phyloP scores from a whole-genome alignment of 2,797 vertebrate species.

The Apogon hyalosoma region DNA sequence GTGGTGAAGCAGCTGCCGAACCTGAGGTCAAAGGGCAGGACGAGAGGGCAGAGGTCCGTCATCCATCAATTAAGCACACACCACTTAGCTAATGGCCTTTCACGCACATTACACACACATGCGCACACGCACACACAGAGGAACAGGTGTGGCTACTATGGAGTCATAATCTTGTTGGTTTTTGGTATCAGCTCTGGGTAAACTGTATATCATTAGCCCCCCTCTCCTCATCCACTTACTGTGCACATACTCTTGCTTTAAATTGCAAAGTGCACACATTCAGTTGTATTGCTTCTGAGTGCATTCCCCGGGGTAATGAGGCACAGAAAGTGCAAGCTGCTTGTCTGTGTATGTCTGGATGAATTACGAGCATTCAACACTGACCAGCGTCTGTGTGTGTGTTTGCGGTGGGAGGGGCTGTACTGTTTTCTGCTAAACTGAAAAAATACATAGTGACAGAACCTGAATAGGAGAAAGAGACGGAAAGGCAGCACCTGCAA shows the following conservation, averaged over 20 bases:
- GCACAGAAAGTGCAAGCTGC: constrained; percentile 62
- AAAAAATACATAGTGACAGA: not conserved
- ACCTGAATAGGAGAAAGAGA: constrained; percentile 1
- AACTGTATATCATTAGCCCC: constrained; percentile 1
- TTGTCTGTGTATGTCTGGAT: constrained; percentile 59
- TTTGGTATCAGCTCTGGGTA: constrained; percentile 11
- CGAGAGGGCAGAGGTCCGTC: constrained; percentile 54
- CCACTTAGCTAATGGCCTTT: constrained; percentile 61
- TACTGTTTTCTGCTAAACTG: constrained; percentile 8
- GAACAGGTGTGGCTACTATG: constrained; percentile 15
- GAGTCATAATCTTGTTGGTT: constrained; percentile 6
- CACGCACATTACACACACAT: not conserved
- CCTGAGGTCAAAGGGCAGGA: constrained; percentile 52
- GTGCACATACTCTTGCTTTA: constrained; percentile 15
- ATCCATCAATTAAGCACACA: constrained; percentile 65
- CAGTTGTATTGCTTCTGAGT: constrained; percentile 34
- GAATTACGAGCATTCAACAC: constrained; percentile 54
- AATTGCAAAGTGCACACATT: constrained; percentile 46
- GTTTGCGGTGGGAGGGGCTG: not conserved
- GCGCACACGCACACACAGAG: constrained; percentile 1
- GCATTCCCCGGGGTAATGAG: constrained; percentile 33
- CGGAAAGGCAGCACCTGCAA: not conserved
- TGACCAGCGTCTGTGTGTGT: constrained; percentile 25
- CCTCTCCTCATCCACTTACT: constrained; percentile 8
- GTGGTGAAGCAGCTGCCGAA: constrained; percentile 21